A percentile compares a stretch with the other conserved stretches of the same genome.
phyloP scores from a whole-genome alignment of 2,797 vertebrate species.

The Thripadectes ignobilis region DNA sequence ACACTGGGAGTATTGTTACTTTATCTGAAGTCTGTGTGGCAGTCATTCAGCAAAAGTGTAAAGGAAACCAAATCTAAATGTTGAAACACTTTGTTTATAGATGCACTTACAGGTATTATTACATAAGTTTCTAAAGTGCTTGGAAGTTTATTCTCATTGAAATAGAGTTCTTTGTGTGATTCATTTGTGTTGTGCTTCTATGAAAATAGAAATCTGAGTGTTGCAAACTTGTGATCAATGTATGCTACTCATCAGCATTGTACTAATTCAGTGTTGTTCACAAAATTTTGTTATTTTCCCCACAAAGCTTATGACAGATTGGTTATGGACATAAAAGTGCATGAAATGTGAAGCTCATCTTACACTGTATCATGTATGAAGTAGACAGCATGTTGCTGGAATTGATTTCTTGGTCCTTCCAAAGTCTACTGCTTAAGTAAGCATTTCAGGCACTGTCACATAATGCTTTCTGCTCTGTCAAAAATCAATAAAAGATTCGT shows the following conservation, averaged over 20 bases:
- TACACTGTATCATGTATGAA: not conserved
- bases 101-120: not conserved
- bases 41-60: not conserved
- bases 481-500: not conserved
- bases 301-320: not conserved
- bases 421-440: not conserved
- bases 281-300: not conserved
- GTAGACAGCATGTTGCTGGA: not conserved
- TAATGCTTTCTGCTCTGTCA: not conserved
- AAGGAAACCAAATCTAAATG: not conserved
- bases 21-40: not conserved
- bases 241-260: not conserved
- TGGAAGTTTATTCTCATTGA: not conserved
- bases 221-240: not conserved
- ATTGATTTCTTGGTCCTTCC: not conserved
- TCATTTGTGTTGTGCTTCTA: not conserved
- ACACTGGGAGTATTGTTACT: not conserved
- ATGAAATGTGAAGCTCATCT: not conserved
- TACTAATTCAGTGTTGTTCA: not conserved
- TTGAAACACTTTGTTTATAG: constrained; percentile 3
- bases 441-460: not conserved
- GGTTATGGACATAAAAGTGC: not conserved
- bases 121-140: not conserved
- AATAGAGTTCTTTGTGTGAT: not conserved
- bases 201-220: not conserved